These are phyloP conservation scores for Coptodon rendalli DNA, from an alignment of 2,113 vertebrate species.

Conservation along the genomic window DNA sequence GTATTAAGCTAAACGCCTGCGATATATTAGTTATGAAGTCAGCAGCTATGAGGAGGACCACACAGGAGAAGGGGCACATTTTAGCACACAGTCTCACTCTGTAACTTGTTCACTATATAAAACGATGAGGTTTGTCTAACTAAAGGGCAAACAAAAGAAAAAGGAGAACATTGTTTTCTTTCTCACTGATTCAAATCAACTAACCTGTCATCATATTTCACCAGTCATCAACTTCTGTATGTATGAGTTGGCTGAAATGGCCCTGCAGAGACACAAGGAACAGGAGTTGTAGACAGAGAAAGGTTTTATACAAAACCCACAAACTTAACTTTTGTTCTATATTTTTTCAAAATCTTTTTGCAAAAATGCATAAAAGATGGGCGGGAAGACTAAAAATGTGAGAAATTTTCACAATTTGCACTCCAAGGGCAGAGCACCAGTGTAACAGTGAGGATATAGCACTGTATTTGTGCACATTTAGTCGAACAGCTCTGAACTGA, in stretches of 20 bases:
- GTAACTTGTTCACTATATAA: slow-evolving; percentile 19
- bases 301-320: background rate
- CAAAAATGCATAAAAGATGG: background rate
- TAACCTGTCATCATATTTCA: background rate
- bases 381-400: background rate
- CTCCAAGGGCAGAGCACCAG: background rate
- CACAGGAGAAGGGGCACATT: slow-evolving; percentile 56
- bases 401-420: background rate
- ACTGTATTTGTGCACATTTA: background rate
- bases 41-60: slow-evolving; percentile 62
- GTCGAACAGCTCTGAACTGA: background rate
- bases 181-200: slow-evolving; percentile 12
- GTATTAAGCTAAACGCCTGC: slow-evolving; percentile 60
- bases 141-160: slow-evolving; percentile 24
- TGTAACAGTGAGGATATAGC: background rate
- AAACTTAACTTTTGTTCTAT: background rate
- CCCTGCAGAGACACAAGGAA: background rate
- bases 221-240: background rate
- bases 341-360: background rate
- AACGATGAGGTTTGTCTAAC: slow-evolving; percentile 35
- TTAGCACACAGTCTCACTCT: background rate
- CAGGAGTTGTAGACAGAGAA: background rate
- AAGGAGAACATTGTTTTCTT: background rate
- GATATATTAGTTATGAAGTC: slow-evolving; percentile 65
- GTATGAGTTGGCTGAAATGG: background rate